A percentile compares a stretch with the other conserved stretches of the same genome.
Conservation (phyloP, 2,797 vertebrate genomes). For the Aplochiton taeniatus region DNA sequence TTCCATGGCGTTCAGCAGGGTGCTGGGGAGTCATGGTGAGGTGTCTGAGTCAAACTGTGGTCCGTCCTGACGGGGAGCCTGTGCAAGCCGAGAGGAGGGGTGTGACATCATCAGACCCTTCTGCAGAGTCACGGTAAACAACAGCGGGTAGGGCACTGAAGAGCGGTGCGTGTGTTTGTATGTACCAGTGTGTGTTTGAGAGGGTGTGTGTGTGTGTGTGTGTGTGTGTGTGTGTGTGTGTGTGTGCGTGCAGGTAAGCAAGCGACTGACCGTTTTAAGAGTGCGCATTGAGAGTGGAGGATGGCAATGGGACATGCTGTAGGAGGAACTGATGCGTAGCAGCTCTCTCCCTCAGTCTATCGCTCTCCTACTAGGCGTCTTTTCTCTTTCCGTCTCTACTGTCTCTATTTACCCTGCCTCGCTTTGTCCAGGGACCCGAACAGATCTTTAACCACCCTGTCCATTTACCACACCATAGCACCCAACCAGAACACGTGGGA, state of each 20-base stretch:
- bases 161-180: not conserved
- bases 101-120: not conserved
- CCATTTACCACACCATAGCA: not conserved
- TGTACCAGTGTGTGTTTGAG: not conserved
- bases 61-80: slow-evolving; percentile 4
- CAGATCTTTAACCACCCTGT: not conserved
- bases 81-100: slow-evolving; percentile 53
- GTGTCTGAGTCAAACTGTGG: not conserved
- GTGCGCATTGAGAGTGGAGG: no score
- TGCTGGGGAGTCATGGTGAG: slow-evolving; percentile 9
- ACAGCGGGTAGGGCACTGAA: not conserved
- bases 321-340: no score
- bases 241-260: no score
- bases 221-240: not conserved
- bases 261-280: no score
- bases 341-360: no score
- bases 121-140: not conserved
- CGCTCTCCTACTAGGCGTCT: no score
- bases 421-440: no score
- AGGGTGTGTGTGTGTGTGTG: not conserved
- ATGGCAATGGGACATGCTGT: no score
- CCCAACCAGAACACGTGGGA: not conserved
- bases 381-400: no score
- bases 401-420: no score
- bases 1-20: not conserved